These are phyloP conservation scores for Harpalus rubripes DNA, from an alignment of 2,888 invertebrate genomes.

Conservation along the genomic window DNA sequence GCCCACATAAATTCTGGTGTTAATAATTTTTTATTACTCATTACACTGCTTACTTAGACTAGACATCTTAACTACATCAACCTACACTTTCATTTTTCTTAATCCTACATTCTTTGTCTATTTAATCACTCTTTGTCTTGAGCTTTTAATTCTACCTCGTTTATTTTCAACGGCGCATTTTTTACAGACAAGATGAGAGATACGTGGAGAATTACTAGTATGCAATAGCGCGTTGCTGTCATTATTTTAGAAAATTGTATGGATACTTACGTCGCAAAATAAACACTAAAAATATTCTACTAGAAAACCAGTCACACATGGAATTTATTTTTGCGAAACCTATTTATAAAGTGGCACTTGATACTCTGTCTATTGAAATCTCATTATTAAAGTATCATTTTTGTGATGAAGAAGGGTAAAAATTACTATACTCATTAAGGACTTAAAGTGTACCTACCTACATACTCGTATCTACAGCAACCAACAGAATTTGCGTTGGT, in stretches of 20 bases:
- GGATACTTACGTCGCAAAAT: background rate
- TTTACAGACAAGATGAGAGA: background rate
- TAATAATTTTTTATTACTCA: conserved; percentile 62
- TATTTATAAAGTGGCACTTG: too few species aligned
- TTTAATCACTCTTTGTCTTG: conserved; percentile 53
- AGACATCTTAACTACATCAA: conserved; percentile 53
- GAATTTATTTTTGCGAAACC: too few species aligned
- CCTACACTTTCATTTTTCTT: conserved; percentile 58
- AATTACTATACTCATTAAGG: too few species aligned
- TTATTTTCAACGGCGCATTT: conserved; percentile 1
- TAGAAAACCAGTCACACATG: too few species aligned
- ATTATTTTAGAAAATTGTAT: background rate
- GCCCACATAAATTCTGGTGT: conserved; percentile 57
- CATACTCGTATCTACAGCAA: too few species aligned
- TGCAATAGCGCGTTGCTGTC: background rate
- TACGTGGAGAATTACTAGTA: background rate
- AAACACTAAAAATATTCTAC: background rate
- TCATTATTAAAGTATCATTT: too few species aligned
- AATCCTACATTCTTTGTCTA: conserved; percentile 56
- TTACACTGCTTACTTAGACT: conserved; percentile 49
- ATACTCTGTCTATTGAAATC: too few species aligned
- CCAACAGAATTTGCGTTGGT: too few species aligned
- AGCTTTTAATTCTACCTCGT: conserved; percentile 11
- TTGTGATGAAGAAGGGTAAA: too few species aligned
- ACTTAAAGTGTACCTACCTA: too few species aligned